Evolutionary conservation across 2,113 vertebrate genomes (phyloP).

Genomic region (Chiloscyllium plagiosum): DNA sequence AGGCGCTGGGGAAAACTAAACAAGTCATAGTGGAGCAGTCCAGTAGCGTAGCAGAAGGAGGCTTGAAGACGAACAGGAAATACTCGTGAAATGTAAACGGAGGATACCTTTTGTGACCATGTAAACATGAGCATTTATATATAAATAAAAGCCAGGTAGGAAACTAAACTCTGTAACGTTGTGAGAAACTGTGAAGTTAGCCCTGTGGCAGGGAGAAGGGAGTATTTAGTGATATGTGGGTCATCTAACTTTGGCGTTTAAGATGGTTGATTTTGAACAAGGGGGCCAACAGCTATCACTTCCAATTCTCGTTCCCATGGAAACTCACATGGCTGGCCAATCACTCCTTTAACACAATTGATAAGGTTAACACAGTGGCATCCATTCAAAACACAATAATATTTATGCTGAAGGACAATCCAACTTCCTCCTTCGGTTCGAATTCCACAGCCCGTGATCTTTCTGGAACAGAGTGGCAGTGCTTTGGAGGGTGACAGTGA

Average conservation of each 20-base stretch:
- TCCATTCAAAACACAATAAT: neutral
- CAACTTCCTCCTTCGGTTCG: neutral
- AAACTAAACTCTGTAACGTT: neutral
- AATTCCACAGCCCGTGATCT: too few relatives aligned
- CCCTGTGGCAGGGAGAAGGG: neutral
- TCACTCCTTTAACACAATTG: neutral
- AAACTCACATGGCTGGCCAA: neutral
- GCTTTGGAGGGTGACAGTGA: too few relatives aligned
- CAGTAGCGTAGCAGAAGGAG: neutral
- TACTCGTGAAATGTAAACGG: neutral
- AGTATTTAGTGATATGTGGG: neutral
- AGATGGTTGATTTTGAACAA: neutral
- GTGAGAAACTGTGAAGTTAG: neutral
- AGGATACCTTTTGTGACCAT: neutral
- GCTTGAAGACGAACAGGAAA: neutral
- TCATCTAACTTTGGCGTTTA: neutral
- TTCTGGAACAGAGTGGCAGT: neutral
- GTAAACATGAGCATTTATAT: slow-evolving; percentile 9
- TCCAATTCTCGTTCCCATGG: neutral
- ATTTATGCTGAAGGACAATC: neutral
- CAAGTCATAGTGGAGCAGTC: neutral
- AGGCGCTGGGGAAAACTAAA: neutral
- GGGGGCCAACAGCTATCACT: neutral
- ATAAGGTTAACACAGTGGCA: neutral
- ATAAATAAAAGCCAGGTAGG: neutral